Evolutionary conservation across 2,888 invertebrate genomes (phyloP).

Genomic region (Euproctis similis): DNA sequence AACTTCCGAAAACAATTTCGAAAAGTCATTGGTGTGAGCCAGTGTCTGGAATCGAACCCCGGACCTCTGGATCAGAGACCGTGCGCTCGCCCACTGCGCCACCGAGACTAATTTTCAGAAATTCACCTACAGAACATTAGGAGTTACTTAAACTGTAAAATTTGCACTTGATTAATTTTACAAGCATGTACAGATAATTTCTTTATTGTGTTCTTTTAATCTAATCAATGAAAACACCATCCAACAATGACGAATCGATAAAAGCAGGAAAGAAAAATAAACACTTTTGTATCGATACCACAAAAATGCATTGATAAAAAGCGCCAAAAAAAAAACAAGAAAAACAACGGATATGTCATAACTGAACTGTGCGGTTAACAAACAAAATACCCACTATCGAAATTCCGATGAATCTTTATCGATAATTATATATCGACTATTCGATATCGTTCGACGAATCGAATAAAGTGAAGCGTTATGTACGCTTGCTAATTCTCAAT

Average conservation of each 20-base stretch:
- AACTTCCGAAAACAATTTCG: no score
- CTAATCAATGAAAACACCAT: conserved; percentile 1
- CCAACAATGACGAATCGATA: not conserved
- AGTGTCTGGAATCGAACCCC: no score
- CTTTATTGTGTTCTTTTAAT: not conserved
- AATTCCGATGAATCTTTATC: conserved; percentile 19
- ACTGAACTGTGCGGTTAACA: no score
- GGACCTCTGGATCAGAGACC: no score
- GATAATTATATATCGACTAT: conserved; percentile 19
- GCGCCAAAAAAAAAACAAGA: not conserved
- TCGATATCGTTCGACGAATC: conserved; percentile 21
- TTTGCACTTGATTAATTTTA: no score
- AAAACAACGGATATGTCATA: no score
- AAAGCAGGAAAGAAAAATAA: no score
- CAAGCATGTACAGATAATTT: not conserved
- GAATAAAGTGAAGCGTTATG: conserved; percentile 13
- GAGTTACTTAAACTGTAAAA: no score
- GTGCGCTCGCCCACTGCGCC: no score
- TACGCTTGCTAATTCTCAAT: conserved; percentile 15
- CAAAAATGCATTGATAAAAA: conserved; percentile 4
- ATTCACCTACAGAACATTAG: no score
- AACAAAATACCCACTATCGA: conserved; percentile 8
- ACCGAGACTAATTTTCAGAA: no score
- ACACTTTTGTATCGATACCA: conserved; percentile 2
- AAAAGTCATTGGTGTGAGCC: no score